phyloP scores from a whole-genome alignment of 2,888 invertebrate genomes.

The Pandemis cinnamomeana region DNA sequence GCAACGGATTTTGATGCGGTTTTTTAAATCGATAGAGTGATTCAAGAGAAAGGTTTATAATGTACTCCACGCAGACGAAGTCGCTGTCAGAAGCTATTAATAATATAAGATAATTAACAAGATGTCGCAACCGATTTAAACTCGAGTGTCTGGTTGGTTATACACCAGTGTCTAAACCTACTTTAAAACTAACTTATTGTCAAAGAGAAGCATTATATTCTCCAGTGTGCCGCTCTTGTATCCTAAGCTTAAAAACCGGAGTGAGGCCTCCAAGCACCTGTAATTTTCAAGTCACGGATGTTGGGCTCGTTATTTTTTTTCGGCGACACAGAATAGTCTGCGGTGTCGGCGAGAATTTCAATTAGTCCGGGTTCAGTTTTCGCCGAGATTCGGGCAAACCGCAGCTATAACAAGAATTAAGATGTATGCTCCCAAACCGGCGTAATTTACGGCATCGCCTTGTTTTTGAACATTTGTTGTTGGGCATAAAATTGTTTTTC shows the following conservation, averaged over 20 bases:
- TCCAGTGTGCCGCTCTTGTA: not conserved
- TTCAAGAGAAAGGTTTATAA: no score
- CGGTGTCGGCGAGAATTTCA: conserved; percentile 52
- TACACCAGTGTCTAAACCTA: no score
- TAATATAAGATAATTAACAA: no score
- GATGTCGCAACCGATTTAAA: no score
- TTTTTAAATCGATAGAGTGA: no score
- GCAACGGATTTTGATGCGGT: no score
- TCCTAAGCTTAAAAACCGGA: not conserved
- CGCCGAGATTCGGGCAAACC: conserved; percentile 48
- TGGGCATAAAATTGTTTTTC: conserved; percentile 29
- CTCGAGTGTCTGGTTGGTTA: no score
- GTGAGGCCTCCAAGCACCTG: conserved; percentile 21
- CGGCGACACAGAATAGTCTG: conserved; percentile 9
- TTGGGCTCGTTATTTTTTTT: conserved; percentile 27
- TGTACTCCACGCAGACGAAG: no score
- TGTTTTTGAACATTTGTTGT: conserved; percentile 36
- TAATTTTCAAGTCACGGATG: conserved; percentile 28
- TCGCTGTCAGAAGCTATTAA: no score
- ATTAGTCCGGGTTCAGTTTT: conserved; percentile 54
- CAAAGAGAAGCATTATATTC: no score
- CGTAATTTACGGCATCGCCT: conserved; percentile 30
- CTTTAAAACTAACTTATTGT: no score
- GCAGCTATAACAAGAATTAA: conserved; percentile 46
- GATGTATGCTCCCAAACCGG: conserved; percentile 34